Evolutionary conservation across 1,140 invertebrate genomes (phyloP).

Genomic region (Bombus terrestris): DNA sequence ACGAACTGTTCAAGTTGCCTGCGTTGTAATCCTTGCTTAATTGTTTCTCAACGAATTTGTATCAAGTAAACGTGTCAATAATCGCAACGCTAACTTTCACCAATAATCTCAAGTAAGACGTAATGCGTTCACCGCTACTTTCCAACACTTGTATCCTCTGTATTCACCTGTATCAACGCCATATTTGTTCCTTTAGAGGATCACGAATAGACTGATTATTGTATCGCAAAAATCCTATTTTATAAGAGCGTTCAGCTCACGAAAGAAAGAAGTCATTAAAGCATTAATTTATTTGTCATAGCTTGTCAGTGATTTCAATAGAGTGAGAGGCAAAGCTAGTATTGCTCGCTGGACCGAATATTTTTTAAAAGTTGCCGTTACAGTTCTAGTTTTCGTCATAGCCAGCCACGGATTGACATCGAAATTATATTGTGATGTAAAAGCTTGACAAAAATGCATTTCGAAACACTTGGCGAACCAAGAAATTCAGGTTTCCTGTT

Average conservation of each 20-base stretch:
- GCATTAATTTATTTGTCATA: constrained; percentile 58
- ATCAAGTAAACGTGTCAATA: not conserved
- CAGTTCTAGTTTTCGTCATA: constrained; percentile 43
- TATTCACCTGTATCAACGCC: constrained; percentile 39
- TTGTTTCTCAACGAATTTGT: not conserved
- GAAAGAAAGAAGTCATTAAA: constrained; percentile 35
- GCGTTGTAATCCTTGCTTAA: not conserved
- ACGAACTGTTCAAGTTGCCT: not conserved
- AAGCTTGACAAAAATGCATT: constrained; percentile 1
- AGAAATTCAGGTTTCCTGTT: not conserved
- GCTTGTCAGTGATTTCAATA: constrained; percentile 6
- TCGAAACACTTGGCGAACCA: not conserved
- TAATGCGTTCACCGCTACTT: not conserved
- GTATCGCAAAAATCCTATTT: constrained; percentile 39
- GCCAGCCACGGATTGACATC: constrained; percentile 28
- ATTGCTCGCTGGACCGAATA: constrained; percentile 25
- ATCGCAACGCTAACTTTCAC: no score
- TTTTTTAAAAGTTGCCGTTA: constrained; percentile 47
- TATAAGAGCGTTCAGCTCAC: constrained; percentile 38
- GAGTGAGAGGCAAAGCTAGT: constrained; percentile 38
- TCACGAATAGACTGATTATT: constrained; percentile 39
- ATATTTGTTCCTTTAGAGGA: constrained; percentile 38
- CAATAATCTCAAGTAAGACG: not conserved
- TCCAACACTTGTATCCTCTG: not conserved
- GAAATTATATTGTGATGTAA: not conserved